Evolutionary conservation across 2,797 vertebrate species (phyloP).

Genomic region (Amblyopsis hoosieri): DNA sequence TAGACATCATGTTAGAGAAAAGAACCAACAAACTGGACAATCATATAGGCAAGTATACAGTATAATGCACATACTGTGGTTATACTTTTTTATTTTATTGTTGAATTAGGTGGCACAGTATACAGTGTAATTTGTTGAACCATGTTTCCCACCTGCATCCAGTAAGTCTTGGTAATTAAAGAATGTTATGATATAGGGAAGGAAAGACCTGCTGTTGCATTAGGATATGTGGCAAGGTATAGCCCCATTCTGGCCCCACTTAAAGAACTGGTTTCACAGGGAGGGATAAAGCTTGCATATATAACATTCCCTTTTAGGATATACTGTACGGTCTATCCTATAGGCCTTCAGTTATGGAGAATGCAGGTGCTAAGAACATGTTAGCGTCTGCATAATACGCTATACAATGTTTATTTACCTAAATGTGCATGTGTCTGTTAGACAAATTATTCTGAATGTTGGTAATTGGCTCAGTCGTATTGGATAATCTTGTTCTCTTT

Average conservation of each 20-base stretch:
- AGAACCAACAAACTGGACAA: too few relatives aligned
- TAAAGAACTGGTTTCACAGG: slow-evolving; percentile 58
- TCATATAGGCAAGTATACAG: too few relatives aligned
- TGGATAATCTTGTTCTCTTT: neutral
- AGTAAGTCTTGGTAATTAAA: neutral
- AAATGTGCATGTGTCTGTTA: too few relatives aligned
- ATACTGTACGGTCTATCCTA: slow-evolving; percentile 23
- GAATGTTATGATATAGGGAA: slow-evolving; percentile 10
- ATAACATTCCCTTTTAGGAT: slow-evolving; percentile 49
- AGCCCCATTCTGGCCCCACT: slow-evolving; percentile 52
- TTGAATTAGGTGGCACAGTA: neutral
- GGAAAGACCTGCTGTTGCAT: slow-evolving; percentile 24
- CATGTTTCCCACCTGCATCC: neutral
- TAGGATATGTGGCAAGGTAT: slow-evolving; percentile 40
- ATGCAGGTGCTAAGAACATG: slow-evolving; percentile 2
- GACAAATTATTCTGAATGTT: too few relatives aligned
- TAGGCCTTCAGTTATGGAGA: slow-evolving; percentile 16
- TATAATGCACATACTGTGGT: too few relatives aligned
- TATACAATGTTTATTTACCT: too few relatives aligned
- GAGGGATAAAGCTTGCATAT: slow-evolving; percentile 43
- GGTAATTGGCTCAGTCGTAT: slow-evolving; percentile 6
- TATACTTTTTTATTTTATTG: neutral
- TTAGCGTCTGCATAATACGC: too few relatives aligned
- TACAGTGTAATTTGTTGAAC: neutral
- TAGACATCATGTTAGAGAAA: too few relatives aligned